Percentiles rank a stretch among this genome's conserved stretches.
These are phyloP conservation scores for Acanthosepion esculentum DNA, from an alignment of 2,888 invertebrate species.

Conservation along the genomic window DNA sequence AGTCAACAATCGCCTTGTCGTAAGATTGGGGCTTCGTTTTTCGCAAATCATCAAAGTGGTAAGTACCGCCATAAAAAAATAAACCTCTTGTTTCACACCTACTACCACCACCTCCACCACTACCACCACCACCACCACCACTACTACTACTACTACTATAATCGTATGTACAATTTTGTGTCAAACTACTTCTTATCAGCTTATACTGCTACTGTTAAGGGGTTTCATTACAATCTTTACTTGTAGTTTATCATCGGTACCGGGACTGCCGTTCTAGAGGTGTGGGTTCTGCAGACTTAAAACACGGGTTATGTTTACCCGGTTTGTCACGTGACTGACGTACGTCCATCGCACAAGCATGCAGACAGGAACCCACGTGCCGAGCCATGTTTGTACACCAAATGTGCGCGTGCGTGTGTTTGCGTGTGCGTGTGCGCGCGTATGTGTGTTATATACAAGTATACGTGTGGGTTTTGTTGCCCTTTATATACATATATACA, in stretches of 20 bases:
- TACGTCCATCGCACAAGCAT: not conserved
- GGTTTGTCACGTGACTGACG: not conserved
- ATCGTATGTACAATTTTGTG: too few species aligned
- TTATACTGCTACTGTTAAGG: not conserved
- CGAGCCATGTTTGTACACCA: not conserved
- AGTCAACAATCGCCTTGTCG: conserved; percentile 89
- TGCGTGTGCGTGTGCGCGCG: not conserved
- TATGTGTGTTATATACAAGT: not conserved
- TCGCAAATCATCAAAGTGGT: conserved; percentile 98
- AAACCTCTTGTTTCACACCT: not conserved
- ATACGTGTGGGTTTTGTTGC: too few species aligned
- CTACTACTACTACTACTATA: not conserved
- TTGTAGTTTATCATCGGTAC: not conserved
- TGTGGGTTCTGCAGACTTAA: too few species aligned
- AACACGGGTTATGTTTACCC: not conserved
- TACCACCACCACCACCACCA: not conserved
- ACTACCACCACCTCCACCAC: not conserved
- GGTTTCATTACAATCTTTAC: not conserved
- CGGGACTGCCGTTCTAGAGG: too few species aligned
- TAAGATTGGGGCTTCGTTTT: conserved; percentile 91
- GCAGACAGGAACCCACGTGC: not conserved
- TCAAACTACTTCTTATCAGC: too few species aligned
- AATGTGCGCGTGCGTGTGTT: not conserved
- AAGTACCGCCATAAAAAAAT: conserved; percentile 76
- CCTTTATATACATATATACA: not conserved